Evolutionary conservation across 1,140 invertebrate genomes (phyloP), one percentile per base, ranked within the genome.

Genomic region (Colletes gigas): DNA sequence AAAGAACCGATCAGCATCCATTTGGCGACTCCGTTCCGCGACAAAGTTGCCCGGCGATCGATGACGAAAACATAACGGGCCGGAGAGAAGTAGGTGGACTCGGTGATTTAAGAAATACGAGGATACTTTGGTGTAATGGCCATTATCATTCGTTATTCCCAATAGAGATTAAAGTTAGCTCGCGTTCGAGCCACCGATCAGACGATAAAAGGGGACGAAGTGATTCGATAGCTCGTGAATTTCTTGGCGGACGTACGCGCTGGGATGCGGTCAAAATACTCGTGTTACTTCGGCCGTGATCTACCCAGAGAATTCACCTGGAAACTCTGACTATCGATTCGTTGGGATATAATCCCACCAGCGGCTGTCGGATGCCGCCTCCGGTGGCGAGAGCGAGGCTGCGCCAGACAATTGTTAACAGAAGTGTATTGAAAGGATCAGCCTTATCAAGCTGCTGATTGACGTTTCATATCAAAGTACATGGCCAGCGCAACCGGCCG

Each of bases 381-480:
- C 70, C 41, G 57, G 1, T 9, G 9, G 15, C 12, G 50, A 10
- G 50, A 10, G 9, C 21, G 50, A 52, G 52, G 19, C 59, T 47
- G 19, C 44, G 50, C 17, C 47, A 30, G 60, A 72, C 77, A 78
- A 78, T 78, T 14, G 69, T 55, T 72, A 63, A 73, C 77, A 65
- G 77, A 78, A 78, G 69, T 62, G 59, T 62, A 78, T 78, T 72
- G 77, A 78, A 78, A 78, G 69, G 77, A 78, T 78, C 68, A 65
- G 59, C 10, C 69, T 71, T 78, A 78, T 78, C 77, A 63, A 30
- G 8, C 77, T 21, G 19, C 50, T 65, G 77, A 78, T 72, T 71
- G 77, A 78, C 77, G 77, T 71, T 52, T 65, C 69, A 12, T 63
- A 72, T 78, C 77, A 78, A 78, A 78, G 77, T 72, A 78, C 66